phyloP scores from a whole-genome alignment of 2,113 vertebrate species.

The Nycticryphes semicollaris region DNA sequence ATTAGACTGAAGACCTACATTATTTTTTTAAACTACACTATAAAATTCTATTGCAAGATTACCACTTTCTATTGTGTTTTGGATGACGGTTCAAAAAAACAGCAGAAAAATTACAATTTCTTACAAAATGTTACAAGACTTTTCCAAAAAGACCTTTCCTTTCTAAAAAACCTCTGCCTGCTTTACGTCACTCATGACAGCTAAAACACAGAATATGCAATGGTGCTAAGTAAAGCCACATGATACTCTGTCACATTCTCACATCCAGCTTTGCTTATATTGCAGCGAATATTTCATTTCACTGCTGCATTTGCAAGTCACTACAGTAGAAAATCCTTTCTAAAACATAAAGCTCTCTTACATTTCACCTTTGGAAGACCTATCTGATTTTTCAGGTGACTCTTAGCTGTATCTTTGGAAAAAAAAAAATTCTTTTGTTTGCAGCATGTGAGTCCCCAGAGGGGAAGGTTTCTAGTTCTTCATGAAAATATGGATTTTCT shows the following conservation, averaged over 20 bases:
- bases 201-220: background rate
- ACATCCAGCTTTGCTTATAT: background rate
- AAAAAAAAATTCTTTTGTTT: background rate
- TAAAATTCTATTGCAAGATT: slow-evolving; percentile 15
- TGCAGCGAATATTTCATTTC: slow-evolving; percentile 9
- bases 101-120: background rate
- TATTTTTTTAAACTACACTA: slow-evolving; percentile 33
- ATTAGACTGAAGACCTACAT: background rate
- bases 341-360: background rate
- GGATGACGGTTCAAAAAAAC: background rate
- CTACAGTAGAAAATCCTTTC: background rate
- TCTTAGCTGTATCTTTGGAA: background rate
- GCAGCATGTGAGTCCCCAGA: background rate
- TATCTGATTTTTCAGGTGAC: slow-evolving; percentile 3
- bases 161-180: background rate
- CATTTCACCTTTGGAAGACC: background rate
- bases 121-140: background rate
- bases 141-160: background rate
- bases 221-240: background rate
- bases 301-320: background rate
- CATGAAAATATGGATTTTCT: slow-evolving; percentile 24
- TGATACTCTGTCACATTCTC: background rate
- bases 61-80: slow-evolving; percentile 4
- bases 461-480: background rate
- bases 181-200: background rate